Conservation (phyloP, 2,113 vertebrate species). For the Glaucidium brasilianum region DNA sequence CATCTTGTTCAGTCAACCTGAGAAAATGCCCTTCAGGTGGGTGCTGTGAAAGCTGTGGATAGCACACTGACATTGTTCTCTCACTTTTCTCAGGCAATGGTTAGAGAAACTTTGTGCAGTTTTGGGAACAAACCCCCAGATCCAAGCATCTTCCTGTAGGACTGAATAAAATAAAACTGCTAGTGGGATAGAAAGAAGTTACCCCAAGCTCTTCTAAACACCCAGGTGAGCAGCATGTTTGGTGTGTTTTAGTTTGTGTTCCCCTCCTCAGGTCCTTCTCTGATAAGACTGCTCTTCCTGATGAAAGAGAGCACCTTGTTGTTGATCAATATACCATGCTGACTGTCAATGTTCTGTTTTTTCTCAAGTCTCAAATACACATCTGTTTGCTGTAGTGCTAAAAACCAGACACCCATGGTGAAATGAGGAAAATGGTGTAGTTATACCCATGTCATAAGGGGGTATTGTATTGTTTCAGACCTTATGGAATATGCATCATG, state of each 20-base stretch:
- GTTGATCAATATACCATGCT: not conserved
- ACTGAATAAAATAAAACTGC: not conserved
- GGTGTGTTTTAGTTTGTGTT: not conserved
- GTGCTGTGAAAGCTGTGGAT: not conserved
- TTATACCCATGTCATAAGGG: not conserved
- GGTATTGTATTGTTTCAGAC: not conserved
- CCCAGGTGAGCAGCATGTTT: not conserved
- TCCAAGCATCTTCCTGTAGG: not conserved
- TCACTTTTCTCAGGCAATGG: not conserved
- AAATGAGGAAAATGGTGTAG: not conserved
- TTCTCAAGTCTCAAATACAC: not conserved
- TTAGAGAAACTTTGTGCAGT: not conserved
- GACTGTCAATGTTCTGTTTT: not conserved
- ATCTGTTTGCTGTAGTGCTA: not conserved
- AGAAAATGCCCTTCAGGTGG: not conserved
- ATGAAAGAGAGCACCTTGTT: not conserved
- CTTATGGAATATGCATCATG: not conserved
- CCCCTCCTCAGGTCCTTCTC: not conserved
- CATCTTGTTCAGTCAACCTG: not conserved
- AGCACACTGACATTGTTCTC: not conserved
- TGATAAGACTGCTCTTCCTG: not conserved
- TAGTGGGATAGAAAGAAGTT: not conserved
- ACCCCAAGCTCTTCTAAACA: fast-evolving
- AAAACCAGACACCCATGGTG: not conserved
- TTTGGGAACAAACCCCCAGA: not conserved